A percentile compares a stretch with the other conserved stretches of the same genome.
Evolutionary conservation across 2,113 vertebrate genomes (phyloP).

Genomic region (Talpa occidentalis): DNA sequence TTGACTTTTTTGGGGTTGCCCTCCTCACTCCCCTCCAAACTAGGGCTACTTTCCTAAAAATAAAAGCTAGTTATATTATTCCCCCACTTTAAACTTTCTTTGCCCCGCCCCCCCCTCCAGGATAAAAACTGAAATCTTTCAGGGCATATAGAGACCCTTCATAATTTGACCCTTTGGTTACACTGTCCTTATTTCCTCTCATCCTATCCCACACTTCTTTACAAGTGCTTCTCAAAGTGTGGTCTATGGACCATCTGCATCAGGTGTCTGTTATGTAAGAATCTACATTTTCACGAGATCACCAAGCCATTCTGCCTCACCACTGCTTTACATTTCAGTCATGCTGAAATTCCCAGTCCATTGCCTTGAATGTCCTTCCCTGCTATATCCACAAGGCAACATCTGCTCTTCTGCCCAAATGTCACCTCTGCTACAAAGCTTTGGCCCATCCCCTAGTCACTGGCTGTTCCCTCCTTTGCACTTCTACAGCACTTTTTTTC

Average conservation of each 20-base stretch:
- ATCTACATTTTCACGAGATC: constrained; percentile 5
- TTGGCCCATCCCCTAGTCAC: constrained; percentile 31
- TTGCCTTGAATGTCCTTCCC: neutral
- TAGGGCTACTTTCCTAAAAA: constrained; percentile 3
- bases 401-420: constrained; percentile 41
- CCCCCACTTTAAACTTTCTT: constrained; percentile 6
- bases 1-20: neutral
- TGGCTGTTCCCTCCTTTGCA: constrained; percentile 18
- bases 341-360: neutral
- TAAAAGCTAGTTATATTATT: neutral
- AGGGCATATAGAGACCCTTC: neutral
- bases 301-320: neutral
- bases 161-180: constrained; percentile 7
- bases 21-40: neutral
- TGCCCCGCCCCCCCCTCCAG: neutral
- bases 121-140: constrained; percentile 40
- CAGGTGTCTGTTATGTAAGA: neutral
- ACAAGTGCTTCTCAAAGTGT: neutral
- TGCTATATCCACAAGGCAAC: constrained; percentile 12
- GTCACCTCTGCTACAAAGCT: neutral
- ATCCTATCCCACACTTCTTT: neutral
- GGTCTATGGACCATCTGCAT: neutral
- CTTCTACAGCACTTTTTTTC: neutral
- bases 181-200: neutral
- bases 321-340: neutral